Conservation (phyloP, 92 coral and sea anemone species). For the Epizoanthus ramosus region DNA sequence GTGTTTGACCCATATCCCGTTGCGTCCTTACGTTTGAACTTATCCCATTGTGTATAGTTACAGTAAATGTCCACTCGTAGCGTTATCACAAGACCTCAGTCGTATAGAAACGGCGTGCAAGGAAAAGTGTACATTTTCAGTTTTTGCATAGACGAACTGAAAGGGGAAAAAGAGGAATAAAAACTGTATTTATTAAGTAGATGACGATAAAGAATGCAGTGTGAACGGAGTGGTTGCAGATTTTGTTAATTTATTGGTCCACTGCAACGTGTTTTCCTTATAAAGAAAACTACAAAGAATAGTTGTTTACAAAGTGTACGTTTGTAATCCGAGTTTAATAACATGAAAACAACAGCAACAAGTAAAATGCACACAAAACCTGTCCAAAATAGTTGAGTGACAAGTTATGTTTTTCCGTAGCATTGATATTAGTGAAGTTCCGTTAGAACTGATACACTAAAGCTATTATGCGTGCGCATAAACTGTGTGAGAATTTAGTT, state of each 20-base stretch:
- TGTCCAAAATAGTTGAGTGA: too few relatives aligned
- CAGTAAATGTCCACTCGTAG: too few relatives aligned
- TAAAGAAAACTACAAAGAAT: background rate
- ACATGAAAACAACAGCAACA: background rate
- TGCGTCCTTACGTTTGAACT: too few relatives aligned
- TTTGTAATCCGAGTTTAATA: background rate
- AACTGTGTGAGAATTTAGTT: too few relatives aligned
- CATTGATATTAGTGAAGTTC: too few relatives aligned
- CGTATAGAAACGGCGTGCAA: too few relatives aligned
- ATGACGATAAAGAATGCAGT: background rate
- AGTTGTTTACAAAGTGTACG: background rate
- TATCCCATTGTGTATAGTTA: too few relatives aligned
- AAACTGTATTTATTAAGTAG: conserved; percentile 8
- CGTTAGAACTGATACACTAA: too few relatives aligned
- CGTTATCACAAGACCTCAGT: too few relatives aligned
- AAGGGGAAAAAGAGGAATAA: background rate
- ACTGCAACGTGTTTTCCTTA: background rate
- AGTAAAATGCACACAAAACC: background rate
- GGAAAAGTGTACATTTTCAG: background rate
- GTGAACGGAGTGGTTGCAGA: background rate
- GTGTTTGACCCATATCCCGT: too few relatives aligned
- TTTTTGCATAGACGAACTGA: background rate
- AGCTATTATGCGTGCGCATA: too few relatives aligned
- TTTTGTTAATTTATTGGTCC: conserved; percentile 13
- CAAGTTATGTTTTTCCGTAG: too few relatives aligned